Base-by-base conservation (phyloP, 2,113 vertebrate genomes). In the Otolemur garnettii region DNA sequence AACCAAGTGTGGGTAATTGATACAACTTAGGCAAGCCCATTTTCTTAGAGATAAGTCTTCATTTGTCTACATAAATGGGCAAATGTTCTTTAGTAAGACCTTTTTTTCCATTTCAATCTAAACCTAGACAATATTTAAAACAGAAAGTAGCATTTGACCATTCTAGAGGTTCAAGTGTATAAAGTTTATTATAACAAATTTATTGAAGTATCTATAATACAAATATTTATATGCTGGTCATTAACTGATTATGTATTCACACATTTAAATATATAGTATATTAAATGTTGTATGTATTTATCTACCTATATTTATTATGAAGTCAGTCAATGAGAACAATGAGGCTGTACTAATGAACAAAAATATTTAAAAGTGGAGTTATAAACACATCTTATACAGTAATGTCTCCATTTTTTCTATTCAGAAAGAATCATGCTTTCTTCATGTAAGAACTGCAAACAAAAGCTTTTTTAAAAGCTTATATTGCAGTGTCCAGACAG, bases 301-400 rank as follows among this genome's bases (percentile, higher is more conserved):
- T 24, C 26, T 74, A 74, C 3, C 15, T 74, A 8, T 45, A 74
- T 74, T 90, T 57, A 55, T 77, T 78, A 85, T 62, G 84, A 53
- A 77, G 45, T n/a, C 42, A 87, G 55, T 8, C 62, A 81, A 69
- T 38, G 10, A 88, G 53, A 84, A 84, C 74, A 95, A 55, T 53
- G 19, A 83, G 42, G 45, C 33, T 75, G 11, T 80, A 50, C 26
- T 77, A 38, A 82, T 78, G 42, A 90, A 80, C 59, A 89, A 60
- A 95, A 95, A n/a, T 45, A 96, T 82, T 35, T 83, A 28, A 64
- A 79, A 91, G 24, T 57, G 6, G 53, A 89, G 17, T 77, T 92
- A 68, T 30, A 78, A 35, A 38, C 84, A 22, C 60, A 78, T 21
- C 30, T 91, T 53, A 87, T n/a, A 79, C 1, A 92, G 79, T 33